Conservation (phyloP, 2,113 vertebrate species). For the Tragelaphus buxtoni region DNA sequence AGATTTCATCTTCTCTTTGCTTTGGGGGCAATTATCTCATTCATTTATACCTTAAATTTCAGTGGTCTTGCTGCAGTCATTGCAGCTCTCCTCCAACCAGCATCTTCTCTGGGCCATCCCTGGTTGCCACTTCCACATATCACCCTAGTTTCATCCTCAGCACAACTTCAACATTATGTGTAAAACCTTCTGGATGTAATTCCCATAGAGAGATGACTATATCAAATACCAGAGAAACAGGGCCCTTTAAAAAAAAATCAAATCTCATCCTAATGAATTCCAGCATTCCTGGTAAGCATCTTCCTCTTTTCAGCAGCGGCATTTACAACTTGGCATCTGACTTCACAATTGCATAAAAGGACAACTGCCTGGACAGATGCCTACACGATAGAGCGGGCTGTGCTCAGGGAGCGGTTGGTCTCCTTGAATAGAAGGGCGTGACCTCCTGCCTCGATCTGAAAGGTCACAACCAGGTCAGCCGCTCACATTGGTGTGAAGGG, state of each 20-base stretch:
- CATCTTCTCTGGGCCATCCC: not conserved
- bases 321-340: conserved; percentile 19
- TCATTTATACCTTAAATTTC: not conserved
- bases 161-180: not conserved
- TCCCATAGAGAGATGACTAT: not conserved
- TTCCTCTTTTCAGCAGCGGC: not conserved
- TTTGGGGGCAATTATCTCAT: not conserved
- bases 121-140: not conserved
- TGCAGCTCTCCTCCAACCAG: not conserved
- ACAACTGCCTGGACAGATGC: not conserved
- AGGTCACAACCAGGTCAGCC: not conserved
- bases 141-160: not conserved
- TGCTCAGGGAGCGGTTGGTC: fast-evolving
- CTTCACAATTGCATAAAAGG: not conserved
- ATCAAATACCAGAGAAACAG: not conserved
- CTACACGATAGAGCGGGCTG: not conserved
- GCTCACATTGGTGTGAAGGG: not conserved
- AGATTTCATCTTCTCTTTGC: not conserved
- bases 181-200: not conserved
- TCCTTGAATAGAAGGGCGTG: not conserved
- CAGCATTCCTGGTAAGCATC: not conserved
- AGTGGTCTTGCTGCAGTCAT: not conserved
- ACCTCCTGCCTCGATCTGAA: not conserved
- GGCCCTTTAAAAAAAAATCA: not conserved
- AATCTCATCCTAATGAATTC: not conserved